Base-by-base conservation (phyloP, 2,797 vertebrate genomes). In the Hemitrygon akajei region DNA sequence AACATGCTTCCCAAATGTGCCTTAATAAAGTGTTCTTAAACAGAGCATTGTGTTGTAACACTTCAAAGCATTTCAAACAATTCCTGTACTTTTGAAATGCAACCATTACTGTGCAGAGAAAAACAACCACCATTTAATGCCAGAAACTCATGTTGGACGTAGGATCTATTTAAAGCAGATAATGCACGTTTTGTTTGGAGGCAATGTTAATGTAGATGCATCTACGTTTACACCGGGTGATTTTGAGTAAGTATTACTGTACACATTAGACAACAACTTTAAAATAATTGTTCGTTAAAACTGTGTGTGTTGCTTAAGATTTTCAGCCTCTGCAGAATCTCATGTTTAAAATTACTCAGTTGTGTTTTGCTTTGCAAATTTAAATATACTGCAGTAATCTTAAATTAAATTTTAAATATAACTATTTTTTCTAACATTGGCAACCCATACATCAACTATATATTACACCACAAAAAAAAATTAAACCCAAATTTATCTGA, bases 31-130 rank as follows among this genome's bases (percentile, higher is more conserved):
- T 34, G 18, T 18, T 11, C 18, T 22, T 66, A 89, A 89, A 89
- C 37, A 37, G 86, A 2, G 69, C 86, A 69, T 66, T 34, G 34
- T 89, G 86, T 69, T 89, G 63, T 34, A 89, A 89, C 63, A 89
- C 86, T 86, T 86, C 82, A 86, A 86, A 60, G 82, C 82, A 60
- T 56, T 89, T 34, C 86, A 69, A 34, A 18, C 60, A 89, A 89
- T 89, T 63, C 37, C 63, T 89, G 86, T 37, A 37, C 7, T 89
- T 69, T 37, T 34, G n/a, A 89, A 89, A 69, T 20, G n/a, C 60
- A 37, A 34, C 3, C 7, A 14, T 84, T 84, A 25, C 56, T 30
- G 11, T 58, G 81, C 11, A 14, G 34, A 22, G 7, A 69, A 69
- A 89, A 89, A 7, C 60, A 37, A 69, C 16, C 86, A 69, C n/a